phyloP scores from a whole-genome alignment of 2,888 invertebrate species.

The Endomychus coccineus region DNA sequence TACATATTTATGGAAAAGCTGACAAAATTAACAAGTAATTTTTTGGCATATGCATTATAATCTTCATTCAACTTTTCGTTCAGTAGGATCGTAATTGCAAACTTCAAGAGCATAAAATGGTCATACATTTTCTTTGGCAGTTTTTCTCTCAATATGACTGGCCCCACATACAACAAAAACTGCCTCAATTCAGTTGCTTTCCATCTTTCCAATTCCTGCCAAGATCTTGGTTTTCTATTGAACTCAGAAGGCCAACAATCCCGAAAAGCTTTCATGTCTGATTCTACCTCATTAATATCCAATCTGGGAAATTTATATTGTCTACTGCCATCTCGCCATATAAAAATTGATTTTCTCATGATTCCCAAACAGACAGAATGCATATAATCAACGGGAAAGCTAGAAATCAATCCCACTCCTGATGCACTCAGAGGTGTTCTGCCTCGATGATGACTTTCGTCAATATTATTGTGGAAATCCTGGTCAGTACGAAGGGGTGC shows the following conservation, averaged over 20 bases:
- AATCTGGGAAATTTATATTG: conserved; percentile 13
- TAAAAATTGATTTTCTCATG: conserved; percentile 21
- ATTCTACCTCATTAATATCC: conserved; percentile 1
- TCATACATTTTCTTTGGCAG: conserved; percentile 2
- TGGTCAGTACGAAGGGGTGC: conserved; percentile 20
- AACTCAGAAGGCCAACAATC: conserved; percentile 23
- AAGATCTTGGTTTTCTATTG: conserved; percentile 22
- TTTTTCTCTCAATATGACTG: conserved; percentile 12
- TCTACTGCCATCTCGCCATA: conserved; percentile 19
- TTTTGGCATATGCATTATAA: conserved; percentile 15
- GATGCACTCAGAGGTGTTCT: conserved; percentile 15
- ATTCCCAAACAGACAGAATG: conserved; percentile 23
- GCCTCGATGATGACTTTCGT: conserved; percentile 18
- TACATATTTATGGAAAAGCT: neutral
- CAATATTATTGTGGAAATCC: conserved; percentile 12
- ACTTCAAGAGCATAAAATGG: conserved; percentile 1
- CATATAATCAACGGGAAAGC: conserved; percentile 23
- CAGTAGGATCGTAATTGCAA: neutral
- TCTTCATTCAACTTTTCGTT: neutral
- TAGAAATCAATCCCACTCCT: conserved; percentile 16
- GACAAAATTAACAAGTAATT: neutral
- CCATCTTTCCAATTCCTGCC: conserved; percentile 21
- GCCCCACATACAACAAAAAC: conserved; percentile 22
- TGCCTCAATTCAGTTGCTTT: conserved; percentile 24
- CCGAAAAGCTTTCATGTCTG: conserved; percentile 2